Evolutionary conservation across 2,113 vertebrate species (phyloP).

Genomic region (Marmota monax): DNA sequence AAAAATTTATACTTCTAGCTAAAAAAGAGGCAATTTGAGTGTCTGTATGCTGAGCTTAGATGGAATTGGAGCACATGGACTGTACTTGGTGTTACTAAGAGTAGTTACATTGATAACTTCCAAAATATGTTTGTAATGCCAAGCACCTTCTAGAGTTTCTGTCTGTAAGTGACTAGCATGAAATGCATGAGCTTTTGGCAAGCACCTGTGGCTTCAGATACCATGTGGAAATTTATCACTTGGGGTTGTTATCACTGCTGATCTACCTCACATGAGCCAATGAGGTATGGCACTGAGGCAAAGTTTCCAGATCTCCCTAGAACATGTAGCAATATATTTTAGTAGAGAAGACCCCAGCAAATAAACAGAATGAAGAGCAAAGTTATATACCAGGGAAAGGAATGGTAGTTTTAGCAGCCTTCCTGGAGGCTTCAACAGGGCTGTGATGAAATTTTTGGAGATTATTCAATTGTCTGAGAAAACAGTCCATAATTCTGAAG

Average conservation of each 20-base stretch:
- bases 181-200: not conserved
- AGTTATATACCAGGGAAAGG: not conserved
- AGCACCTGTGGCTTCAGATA: rapidly evolving
- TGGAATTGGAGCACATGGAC: not conserved
- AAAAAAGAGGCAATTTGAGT: not conserved
- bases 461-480: not conserved
- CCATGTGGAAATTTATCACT: not conserved
- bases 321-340: not conserved
- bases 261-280: not conserved
- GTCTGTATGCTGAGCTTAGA: not conserved
- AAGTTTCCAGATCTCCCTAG: not conserved
- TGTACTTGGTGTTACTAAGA: not conserved
- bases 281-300: not conserved
- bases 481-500: not conserved
- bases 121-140: not conserved
- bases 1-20: not conserved
- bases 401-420: not conserved
- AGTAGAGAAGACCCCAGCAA: not conserved
- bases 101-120: not conserved
- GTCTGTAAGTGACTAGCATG: not conserved
- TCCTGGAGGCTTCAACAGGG: not conserved
- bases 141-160: not conserved
- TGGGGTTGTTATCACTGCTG: not conserved
- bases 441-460: not conserved
- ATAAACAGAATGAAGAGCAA: not conserved